Evolutionary conservation across 2,797 vertebrate species (phyloP).

Genomic region (Antennarius maculatus): DNA sequence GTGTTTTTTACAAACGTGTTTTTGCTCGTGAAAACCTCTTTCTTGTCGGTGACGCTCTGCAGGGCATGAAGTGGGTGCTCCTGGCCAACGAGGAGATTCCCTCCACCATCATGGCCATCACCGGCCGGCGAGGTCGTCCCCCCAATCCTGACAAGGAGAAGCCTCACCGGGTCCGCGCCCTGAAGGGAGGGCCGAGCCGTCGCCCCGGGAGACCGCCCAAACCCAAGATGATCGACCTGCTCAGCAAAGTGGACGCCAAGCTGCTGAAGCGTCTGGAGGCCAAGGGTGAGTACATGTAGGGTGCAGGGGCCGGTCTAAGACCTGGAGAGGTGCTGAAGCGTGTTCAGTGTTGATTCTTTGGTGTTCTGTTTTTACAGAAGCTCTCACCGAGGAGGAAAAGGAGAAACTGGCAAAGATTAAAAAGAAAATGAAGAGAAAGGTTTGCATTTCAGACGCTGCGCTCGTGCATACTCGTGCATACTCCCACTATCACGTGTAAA

Average conservation of each 20-base stretch:
- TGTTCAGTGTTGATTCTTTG: background rate
- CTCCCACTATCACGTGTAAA: background rate
- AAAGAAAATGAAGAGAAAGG: conserved; percentile 96
- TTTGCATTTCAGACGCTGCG: conserved; percentile 37
- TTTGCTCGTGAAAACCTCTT: background rate
- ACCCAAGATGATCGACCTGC: conserved; percentile 86
- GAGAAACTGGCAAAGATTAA: conserved; percentile 91
- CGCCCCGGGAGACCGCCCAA: conserved; percentile 94
- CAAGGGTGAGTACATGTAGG: conserved; percentile 81
- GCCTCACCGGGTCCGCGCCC: conserved; percentile 64
- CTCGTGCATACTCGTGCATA: background rate
- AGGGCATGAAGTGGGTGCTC: conserved; percentile 91
- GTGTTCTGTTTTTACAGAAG: conserved; percentile 76
- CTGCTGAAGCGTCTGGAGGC: conserved; percentile 88
- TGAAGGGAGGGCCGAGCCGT: conserved; percentile 79
- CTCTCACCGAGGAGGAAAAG: conserved; percentile 92
- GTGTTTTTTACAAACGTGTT: background rate
- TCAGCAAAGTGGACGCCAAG: conserved; percentile 91
- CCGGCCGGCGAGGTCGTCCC: conserved; percentile 92
- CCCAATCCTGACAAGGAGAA: conserved; percentile 91
- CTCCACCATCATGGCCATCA: conserved; percentile 96
- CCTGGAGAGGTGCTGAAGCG: background rate
- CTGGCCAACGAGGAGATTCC: conserved; percentile 94
- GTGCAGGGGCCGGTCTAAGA: background rate
- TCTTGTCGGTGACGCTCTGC: conserved; percentile 20